Percentiles rank a stretch among this genome's conserved stretches.
These are phyloP conservation scores for Zaprionus obscuricornis DNA, from an alignment of 2,888 invertebrate genomes.

Conservation along the genomic window DNA sequence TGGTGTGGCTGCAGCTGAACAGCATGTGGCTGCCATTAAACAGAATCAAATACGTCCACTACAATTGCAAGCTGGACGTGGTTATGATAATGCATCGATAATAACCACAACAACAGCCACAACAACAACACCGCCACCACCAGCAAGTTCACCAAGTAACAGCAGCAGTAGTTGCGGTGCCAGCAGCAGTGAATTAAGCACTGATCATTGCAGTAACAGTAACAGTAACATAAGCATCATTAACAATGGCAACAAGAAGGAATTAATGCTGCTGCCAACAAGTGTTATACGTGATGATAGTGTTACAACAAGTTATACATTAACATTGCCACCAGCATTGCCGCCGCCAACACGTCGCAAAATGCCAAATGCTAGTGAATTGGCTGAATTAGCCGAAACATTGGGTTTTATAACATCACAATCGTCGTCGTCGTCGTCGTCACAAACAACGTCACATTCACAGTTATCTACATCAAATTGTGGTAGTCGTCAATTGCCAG, in stretches of 20 bases:
- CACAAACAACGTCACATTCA: too few relatives aligned
- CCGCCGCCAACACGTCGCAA: constrained; percentile 84
- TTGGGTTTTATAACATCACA: constrained; percentile 83
- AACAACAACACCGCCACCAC: constrained; percentile 52
- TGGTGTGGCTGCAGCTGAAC: constrained; percentile 48
- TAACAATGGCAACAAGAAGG: constrained; percentile 43
- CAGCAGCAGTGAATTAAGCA: constrained; percentile 64
- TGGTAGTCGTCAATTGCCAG: constrained; percentile 66
- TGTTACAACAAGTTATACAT: constrained; percentile 74
- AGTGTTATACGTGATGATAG: constrained; percentile 81
- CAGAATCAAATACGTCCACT: constrained; percentile 83
- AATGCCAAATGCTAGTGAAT: constrained; percentile 84
- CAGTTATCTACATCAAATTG: too few relatives aligned
- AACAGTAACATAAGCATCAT: too few relatives aligned
- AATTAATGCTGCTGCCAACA: constrained; percentile 81
- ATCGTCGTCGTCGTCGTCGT: constrained; percentile 54
- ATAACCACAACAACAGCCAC: constrained; percentile 51
- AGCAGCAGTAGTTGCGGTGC: constrained; percentile 38
- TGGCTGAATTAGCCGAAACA: constrained; percentile 85
- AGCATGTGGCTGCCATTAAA: constrained; percentile 68
- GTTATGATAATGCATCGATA: constrained; percentile 46
- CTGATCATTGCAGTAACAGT: constrained; percentile 36
- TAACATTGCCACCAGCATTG: constrained; percentile 82
- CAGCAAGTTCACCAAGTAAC: constrained; percentile 56
- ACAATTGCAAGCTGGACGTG: constrained; percentile 57